Conservation (phyloP, 1,140 invertebrate genomes). For the Drosophila littoralis region DNA sequence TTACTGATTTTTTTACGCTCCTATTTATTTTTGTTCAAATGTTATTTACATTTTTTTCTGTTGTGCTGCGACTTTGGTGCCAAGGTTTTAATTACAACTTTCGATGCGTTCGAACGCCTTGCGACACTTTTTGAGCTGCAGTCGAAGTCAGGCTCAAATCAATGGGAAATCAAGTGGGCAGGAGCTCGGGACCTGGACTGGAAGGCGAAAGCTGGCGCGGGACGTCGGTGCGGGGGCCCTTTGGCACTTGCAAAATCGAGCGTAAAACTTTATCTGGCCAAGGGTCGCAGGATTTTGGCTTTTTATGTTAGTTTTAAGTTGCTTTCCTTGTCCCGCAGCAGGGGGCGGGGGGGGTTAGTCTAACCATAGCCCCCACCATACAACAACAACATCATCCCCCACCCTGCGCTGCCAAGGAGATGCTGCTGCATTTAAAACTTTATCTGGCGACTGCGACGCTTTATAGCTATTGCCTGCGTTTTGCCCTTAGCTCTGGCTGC, state of each 20-base stretch:
- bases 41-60: neutral
- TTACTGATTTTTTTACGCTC: neutral
- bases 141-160: constrained; percentile 48
- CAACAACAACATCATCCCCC: neutral
- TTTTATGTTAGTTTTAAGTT: constrained; percentile 81
- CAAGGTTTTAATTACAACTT: constrained; percentile 81
- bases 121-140: constrained; percentile 55
- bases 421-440: constrained; percentile 73
- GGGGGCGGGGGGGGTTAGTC: neutral
- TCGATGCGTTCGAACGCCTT: constrained; percentile 58
- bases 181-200: neutral
- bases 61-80: constrained; percentile 51
- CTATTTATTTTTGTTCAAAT: neutral
- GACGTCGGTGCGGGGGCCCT: neutral
- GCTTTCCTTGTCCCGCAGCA: constrained; percentile 14
- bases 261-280: constrained; percentile 72
- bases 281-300: constrained; percentile 67
- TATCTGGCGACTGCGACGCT: constrained; percentile 51
- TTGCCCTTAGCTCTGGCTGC: constrained; percentile 47
- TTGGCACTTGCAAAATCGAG: constrained; percentile 58
- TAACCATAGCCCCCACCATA: too few species aligned
- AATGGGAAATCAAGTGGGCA: constrained; percentile 60
- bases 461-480: constrained; percentile 48
- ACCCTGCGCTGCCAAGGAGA: neutral
- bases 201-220: neutral